Evolutionary conservation across 1,140 invertebrate species (phyloP).

Genomic region (Ditylenchus dipsaci): DNA sequence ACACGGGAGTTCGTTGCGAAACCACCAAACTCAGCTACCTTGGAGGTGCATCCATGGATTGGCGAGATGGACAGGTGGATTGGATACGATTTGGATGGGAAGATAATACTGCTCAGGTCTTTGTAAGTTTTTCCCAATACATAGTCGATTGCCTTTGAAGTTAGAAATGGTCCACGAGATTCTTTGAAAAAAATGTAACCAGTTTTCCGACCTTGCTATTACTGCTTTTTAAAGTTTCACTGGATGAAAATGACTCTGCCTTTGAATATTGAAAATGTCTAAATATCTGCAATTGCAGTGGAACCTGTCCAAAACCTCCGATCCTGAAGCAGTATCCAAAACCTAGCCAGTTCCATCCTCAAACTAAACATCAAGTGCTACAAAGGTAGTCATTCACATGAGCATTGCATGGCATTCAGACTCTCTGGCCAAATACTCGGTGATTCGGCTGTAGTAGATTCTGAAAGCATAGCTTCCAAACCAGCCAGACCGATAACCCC

Average conservation of each 20-base stretch:
- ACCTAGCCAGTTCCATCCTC: slow-evolving; percentile 27
- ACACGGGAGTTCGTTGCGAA: slow-evolving; percentile 27
- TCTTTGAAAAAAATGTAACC: background rate
- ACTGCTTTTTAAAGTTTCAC: background rate
- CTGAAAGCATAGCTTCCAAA: background rate
- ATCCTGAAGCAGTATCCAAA: slow-evolving; percentile 18
- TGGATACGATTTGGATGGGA: slow-evolving; percentile 30
- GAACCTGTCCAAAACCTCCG: slow-evolving; percentile 21
- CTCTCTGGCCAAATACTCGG: slow-evolving; percentile 23
- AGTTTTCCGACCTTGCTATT: background rate
- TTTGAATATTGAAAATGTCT: too few species aligned
- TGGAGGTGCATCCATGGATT: slow-evolving; percentile 11
- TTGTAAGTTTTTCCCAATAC: background rate
- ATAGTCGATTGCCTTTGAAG: background rate
- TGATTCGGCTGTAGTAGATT: slow-evolving; percentile 9
- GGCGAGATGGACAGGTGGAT: slow-evolving; percentile 13
- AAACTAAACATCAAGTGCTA: slow-evolving; percentile 27
- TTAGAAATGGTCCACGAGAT: background rate
- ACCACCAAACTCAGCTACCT: slow-evolving; percentile 11
- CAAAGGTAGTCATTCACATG: background rate
- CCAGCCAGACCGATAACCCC: background rate
- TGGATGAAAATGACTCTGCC: too few species aligned
- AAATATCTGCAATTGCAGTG: slow-evolving; percentile 27
- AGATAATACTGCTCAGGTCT: slow-evolving; percentile 5
- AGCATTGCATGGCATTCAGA: slow-evolving; percentile 35